Evolutionary conservation across 2,113 vertebrate genomes (phyloP).

Genomic region (Coptodon bakossiorum): DNA sequence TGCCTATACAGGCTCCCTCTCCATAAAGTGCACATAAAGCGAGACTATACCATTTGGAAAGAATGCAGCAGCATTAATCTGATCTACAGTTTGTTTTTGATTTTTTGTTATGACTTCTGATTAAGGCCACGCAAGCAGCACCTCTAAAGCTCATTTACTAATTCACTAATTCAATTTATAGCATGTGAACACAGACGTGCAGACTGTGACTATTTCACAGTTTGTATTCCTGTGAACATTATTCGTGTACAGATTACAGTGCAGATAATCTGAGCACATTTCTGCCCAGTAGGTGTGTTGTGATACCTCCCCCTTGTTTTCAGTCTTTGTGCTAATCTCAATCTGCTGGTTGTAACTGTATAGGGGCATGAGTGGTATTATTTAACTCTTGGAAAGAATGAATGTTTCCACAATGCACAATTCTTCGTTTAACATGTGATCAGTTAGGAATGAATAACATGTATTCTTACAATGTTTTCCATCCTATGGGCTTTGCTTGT

Average conservation of each 20-base stretch:
- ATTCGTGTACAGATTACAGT: not conserved
- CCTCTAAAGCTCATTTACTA: not conserved
- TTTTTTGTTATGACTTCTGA: not conserved
- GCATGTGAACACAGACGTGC: not conserved
- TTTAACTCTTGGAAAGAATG: not conserved
- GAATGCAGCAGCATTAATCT: not conserved
- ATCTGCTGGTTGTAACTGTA: not conserved
- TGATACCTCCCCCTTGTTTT: not conserved
- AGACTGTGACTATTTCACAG: not conserved
- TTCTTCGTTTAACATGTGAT: not conserved
- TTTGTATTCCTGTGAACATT: not conserved
- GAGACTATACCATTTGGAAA: not conserved
- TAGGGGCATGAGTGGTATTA: not conserved
- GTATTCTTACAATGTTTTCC: not conserved
- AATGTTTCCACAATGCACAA: not conserved
- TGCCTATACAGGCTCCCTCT: not conserved
- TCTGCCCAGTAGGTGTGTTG: not conserved
- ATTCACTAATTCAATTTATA: not conserved
- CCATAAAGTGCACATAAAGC: not conserved
- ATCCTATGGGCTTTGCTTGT: not conserved
- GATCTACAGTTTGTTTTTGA: not conserved
- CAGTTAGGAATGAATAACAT: not conserved
- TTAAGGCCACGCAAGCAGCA: not conserved
- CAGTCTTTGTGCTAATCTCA: not conserved
- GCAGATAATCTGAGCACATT: not conserved